Evolutionary conservation across 2,888 invertebrate genomes (phyloP), one percentile per base, ranked within the genome.

Genomic region (Stratiomys singularior): DNA sequence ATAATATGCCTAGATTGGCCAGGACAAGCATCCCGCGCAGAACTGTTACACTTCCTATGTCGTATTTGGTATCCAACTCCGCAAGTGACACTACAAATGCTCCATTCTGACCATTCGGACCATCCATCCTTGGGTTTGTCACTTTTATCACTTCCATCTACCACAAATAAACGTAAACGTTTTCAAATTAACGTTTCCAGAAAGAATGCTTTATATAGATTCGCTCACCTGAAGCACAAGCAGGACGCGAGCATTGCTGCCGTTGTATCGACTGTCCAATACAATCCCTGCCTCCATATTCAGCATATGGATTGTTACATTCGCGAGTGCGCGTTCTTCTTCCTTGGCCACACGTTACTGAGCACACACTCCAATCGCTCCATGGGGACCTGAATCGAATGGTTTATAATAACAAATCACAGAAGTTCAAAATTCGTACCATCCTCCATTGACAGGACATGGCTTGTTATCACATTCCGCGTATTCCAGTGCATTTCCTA

Each of bases 391-490:
- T 74, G 21, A 60, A 21, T 21, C 5, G 60, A 21, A 18, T 4
- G 3, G 3, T 13, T 52, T 52, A 52, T 52, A 60, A 3, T 7
- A 60, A 18, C 60, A 13, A 25, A 18, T 60, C 60, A 64, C 15
- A 9, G 3, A n/a, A 13, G 15, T 52, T 37, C 4, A 67, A 47
- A 44, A 63, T 23, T 9, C 18, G 1, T 63, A 84, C 85, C 85
- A 85, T 52, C 80, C 76, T n/a, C 89, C 89, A 81, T 88, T 83
- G 18, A 87, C 85, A 52, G 87, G 86, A 80, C 89, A 89, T 46
- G 84, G 84, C 63, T 82, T 83, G 1, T 84, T 82, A 47, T 84
- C 84, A 76, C 88, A 89, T 28, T 84, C 83, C 67, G 85, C 85
- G 74, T 85, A 84, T 79, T 88, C 86, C 9, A 80, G 81, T 60